Evolutionary conservation across 1,140 invertebrate genomes (phyloP).

Genomic region (Brachionus koreanus): DNA sequence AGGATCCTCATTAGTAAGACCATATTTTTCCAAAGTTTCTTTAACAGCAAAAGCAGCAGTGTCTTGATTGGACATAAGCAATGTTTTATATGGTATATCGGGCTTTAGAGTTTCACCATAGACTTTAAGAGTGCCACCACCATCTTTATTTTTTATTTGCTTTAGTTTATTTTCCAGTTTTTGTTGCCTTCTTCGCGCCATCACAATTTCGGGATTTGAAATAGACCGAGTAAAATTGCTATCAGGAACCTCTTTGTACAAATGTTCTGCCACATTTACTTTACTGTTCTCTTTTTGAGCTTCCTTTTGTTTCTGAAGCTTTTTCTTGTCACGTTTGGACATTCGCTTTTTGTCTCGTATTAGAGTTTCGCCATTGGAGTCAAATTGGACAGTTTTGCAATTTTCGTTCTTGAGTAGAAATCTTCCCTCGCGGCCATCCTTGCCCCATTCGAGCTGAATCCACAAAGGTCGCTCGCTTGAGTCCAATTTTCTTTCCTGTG

Average conservation of each 20-base stretch:
- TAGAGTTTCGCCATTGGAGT: constrained; percentile 57
- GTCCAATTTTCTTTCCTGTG: constrained; percentile 83
- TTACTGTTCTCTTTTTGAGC: constrained; percentile 83
- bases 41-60: constrained; percentile 82
- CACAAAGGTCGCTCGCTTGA: constrained; percentile 87
- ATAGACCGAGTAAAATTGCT: constrained; percentile 96
- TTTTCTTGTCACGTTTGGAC: constrained; percentile 97
- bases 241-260: constrained; percentile 77
- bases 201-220: constrained; percentile 97
- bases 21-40: constrained; percentile 96
- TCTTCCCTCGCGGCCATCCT: constrained; percentile 91
- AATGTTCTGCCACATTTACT: constrained; percentile 52
- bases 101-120: constrained; percentile 92
- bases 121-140: constrained; percentile 89
- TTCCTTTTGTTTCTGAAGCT: constrained; percentile 91
- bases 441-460: constrained; percentile 98
- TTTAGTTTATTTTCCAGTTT: constrained; percentile 93
- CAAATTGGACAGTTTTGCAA: constrained; percentile 47
- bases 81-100: constrained; percentile 96
- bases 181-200: constrained; percentile 90
- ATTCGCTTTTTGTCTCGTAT: constrained; percentile 75
- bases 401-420: constrained; percentile 86
- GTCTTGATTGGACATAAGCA: constrained; percentile 86
- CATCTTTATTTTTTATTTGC: constrained; percentile 81
- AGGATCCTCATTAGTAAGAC: constrained; percentile 79